Evolutionary conservation across 2,113 vertebrate genomes (phyloP), one percentile per base, ranked within the genome.

Genomic region (Syrmaticus mikado): DNA sequence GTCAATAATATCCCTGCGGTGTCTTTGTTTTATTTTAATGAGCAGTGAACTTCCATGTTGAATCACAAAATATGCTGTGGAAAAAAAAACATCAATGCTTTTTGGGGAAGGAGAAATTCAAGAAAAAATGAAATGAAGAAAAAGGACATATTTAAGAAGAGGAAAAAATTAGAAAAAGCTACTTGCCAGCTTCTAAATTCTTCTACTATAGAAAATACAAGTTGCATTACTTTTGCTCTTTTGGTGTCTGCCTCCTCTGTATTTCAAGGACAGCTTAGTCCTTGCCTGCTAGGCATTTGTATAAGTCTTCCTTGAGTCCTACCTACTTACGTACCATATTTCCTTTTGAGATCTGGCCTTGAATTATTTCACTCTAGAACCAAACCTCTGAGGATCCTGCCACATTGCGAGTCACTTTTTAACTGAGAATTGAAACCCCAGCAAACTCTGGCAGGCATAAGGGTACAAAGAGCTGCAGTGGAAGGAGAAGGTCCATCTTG

Each of bases 11-110:
- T 64, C 50, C 82, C 55, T 79, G 72, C 82, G n/a, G 30, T 1
- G 5, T 66, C 82, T 92, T 94, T 81, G 19, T 36, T 93, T 75
- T 87, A 36, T 87, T 93, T 93, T 81, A 94, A 21, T 78, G 22
- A 93, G 27, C 28, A 71, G 52, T 62, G 40, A 89, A 87, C 52
- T 87, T 92, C 75, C 61, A 80, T 14, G 9, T 16, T 80, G 79
- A 92, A 93, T 71, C n/a, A 64, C 13, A 85, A 92, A 89, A 67
- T 53, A 73, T 12, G 2, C 13, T 72, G 6, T 32, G n/a, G 52
- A 46, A 55, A 58, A 43, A 87, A 65, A 52, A 53, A 13, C 85
- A 24, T 2, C 74, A 52, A 19, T 46, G 8, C 8, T 52, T 17
- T 80, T 83, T 53, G 20, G 14, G 13, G 60, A 34, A 81, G 20